Percentiles rank a stretch among this genome's conserved stretches.
Evolutionary conservation across 2,888 invertebrate genomes (phyloP).

Genomic region (Gandaritis pyraliata): DNA sequence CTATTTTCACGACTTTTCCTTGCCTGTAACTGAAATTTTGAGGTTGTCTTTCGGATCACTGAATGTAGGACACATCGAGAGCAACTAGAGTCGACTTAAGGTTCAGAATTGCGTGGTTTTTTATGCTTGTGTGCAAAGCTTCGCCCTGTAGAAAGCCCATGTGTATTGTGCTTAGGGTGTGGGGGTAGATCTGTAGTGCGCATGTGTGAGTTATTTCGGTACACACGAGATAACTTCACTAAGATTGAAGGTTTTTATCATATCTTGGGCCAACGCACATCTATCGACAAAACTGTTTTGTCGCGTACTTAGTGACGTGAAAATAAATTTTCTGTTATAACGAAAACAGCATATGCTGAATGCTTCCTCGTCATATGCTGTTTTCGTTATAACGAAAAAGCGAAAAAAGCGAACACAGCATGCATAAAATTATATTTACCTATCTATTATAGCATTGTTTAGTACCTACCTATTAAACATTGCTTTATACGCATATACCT

Average conservation of each 20-base stretch:
- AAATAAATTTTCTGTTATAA: no score
- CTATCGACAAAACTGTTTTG: no score
- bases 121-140: constrained; percentile 59
- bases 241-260: constrained; percentile 36
- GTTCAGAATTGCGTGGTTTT: constrained; percentile 62
- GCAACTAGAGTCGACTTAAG: constrained; percentile 57
- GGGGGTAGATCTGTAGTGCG: constrained; percentile 51
- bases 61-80: constrained; percentile 75
- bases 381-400: no score
- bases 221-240: constrained; percentile 48
- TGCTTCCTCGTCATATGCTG: no score
- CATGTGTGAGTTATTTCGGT: constrained; percentile 57
- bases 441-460: no score
- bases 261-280: no score
- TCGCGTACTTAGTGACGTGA: no score
- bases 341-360: no score
- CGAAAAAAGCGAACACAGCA: no score
- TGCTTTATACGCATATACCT: no score
- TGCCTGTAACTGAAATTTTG: constrained; percentile 70
- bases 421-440: no score
- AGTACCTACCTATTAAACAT: no score
- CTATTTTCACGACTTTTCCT: constrained; percentile 54
- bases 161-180: constrained; percentile 51
- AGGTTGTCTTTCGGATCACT: constrained; percentile 78
- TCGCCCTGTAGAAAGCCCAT: constrained; percentile 49